These are phyloP conservation scores for Caenorhabditis sp. DNA, from an alignment of 2,888 invertebrate species.

Conservation along the genomic window DNA sequence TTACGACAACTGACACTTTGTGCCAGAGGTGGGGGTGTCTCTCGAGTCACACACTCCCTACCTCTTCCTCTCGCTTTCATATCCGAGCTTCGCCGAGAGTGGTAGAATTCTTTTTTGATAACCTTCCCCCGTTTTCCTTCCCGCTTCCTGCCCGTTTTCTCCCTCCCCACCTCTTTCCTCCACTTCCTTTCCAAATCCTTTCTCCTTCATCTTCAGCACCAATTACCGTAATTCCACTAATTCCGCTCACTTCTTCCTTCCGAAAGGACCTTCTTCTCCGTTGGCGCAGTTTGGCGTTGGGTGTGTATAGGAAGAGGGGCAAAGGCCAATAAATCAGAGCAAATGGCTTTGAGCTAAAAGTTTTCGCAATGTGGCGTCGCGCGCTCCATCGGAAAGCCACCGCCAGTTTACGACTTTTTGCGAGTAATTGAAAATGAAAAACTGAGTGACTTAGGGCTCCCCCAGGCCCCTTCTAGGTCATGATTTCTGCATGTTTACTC, in stretches of 20 bases:
- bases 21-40: constrained; percentile 44
- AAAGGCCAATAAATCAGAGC: constrained; percentile 56
- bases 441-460: constrained; percentile 24
- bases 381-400: constrained; percentile 24
- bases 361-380: constrained; percentile 24
- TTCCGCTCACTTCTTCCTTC: constrained; percentile 19
- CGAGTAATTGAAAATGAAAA: constrained; percentile 57
- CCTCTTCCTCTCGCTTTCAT: constrained; percentile 16
- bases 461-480: background rate
- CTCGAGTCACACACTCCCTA: constrained; percentile 37
- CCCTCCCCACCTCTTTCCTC: background rate
- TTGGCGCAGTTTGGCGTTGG: constrained; percentile 3
- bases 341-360: constrained; percentile 55
- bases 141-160: constrained; percentile 9
- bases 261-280: background rate
- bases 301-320: constrained; percentile 23
- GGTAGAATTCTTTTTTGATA: constrained; percentile 41
- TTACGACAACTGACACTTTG: constrained; percentile 58
- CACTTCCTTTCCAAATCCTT: constrained; percentile 3
- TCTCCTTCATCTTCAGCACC: constrained; percentile 30
- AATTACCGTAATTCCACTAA: constrained; percentile 56
- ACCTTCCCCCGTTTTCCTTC: constrained; percentile 21
- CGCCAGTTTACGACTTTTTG: constrained; percentile 55
- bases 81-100: constrained; percentile 4
- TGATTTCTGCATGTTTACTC: background rate